Base-by-base conservation (phyloP, 64 coral and sea anemone species). In the Astreopora myriophthalma region DNA sequence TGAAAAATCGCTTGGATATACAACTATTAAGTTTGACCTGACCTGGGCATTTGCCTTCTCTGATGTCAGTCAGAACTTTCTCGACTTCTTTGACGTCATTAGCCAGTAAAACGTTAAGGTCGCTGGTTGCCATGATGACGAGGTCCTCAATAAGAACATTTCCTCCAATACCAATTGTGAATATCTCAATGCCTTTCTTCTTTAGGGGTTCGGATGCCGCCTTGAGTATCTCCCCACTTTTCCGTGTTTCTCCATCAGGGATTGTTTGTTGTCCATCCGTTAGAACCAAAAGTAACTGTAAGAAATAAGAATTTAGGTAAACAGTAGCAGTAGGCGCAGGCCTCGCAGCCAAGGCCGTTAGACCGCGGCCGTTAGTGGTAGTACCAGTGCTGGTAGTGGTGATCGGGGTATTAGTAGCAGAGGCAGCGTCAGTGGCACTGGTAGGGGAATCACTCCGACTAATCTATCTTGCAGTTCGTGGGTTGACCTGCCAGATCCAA, bases 11-110 rank as follows among this genome's bases (percentile, higher is more conserved):
- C n/a, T n/a, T n/a, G n/a, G n/a, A n/a, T n/a, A n/a, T n/a, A n/a
- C n/a, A n/a, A n/a, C n/a, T n/a, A n/a, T n/a, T n/a, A n/a, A n/a
- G n/a, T n/a, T n/a, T n/a, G n/a, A n/a, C n/a, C 16, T 38, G 10
- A 81, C 79, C 79, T 82, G 79, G 79, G 8, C 79, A 82, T 82
- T 82, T 82, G 6, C 55, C 79, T 62, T 63, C 20, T 25, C 3
- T 64, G 2, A 64, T 33, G 32, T 38, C 57, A 34, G 31, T 39
- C 32, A 37, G 31, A 12, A 82, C 37, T 0, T 62, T 31, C 22
- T 82, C 14, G 19, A 82, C 19, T 20, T 55, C 55, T 5, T 2
- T 34, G 57, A 87, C 71, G 7, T 3, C 17, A 13, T 71, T 27
- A 52, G 65, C 84, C 37, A 71, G 9, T 1, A 48, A 49, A 20